Evolutionary conservation across 64 coral and sea anemone genomes (phyloP), one percentile per base, ranked within the genome.

Genomic region (Pocillopora verrucosa): DNA sequence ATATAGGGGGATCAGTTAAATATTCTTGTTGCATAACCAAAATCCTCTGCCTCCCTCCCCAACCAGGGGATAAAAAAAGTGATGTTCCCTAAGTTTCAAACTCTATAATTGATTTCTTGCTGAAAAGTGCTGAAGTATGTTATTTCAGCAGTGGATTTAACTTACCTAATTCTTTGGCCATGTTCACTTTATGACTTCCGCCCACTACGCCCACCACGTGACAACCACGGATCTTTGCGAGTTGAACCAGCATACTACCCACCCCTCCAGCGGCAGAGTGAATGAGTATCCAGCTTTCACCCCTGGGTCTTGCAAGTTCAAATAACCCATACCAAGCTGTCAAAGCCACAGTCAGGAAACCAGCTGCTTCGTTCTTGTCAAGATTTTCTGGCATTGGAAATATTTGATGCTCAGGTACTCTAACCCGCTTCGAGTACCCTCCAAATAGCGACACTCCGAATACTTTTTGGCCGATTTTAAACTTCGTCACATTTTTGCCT

Each of bases 211-310:
- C 97, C 65, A 99, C 97, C 37, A 95, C 97, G 35, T 93, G 87
- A 80, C 97, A 99, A 20, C 94, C 91, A 74, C 83, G 88, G 64
- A 99, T 99, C 91, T 95, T 99, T 45, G 93, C 97, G 60, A 99
- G 74, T 74, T 99, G 97, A 20, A 99, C 97, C 41, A 99, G 58
- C 88, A 93, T 99, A 73, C 93, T 99, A 5, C 97, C 97, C 19
- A 99, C 97, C 68, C 97, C 97, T 38, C 97, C 97, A n/a, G 97
- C 97, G 9, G 97, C 97, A 79, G 97, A 99, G 67, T 99, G 97
- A 1, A 99, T 91, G 11, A 99, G 91, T 38, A 99, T 51, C 93
- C 86, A 95, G 22, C 91, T 87, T 56, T 80, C 97, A 34, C 85
- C 88, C 36, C 93, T 90, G 17, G 96, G 92, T 37, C 76, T 90